Base-by-base conservation (phyloP, 2,888 invertebrate genomes). In the Andrena flavipes region DNA sequence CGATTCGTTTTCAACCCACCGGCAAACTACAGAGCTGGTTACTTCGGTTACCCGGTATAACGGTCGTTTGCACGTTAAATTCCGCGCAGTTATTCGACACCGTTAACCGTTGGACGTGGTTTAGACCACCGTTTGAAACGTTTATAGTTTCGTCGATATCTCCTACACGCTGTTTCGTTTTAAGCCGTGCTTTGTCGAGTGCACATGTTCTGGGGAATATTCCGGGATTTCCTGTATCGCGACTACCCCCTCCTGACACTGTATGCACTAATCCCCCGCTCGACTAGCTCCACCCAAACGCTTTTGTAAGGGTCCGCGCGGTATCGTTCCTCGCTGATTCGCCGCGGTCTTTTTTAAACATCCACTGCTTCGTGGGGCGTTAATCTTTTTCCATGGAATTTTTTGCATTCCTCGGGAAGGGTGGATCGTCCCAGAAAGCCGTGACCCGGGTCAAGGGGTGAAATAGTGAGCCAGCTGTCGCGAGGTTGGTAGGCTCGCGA, bases 91-190 rank as follows among this genome's bases (percentile, higher is more conserved):
- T 49, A 35, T 35, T 10, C 30, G 29, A 54, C n/a, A 42, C 51
- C 33, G 56, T 64, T 23, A 54, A 69, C 35, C 30, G 64, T 10
- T 76, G 10, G 20, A 13, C 26, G 51, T 51, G 56, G 30, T 63
- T 78, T 33, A 48, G n/a, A 56, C 26, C 56, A 56, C 3, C 56
- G 56, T 29, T 23, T 13, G 30, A 35, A 56, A 35, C 26, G 26
- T 33, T 35, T 26, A 35, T 6, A 26, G 69, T 42, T 59, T 29
- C n/a, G 26, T 26, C 26, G 23, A 35, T 59, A 35, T 48, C 42
- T 23, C 26, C 54, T 29, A 20, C 26, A 56, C 65, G 16, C 42
- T 26, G 42, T 35, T 42, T 13, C 29, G 23, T 20, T 20, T 20
- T 3, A 42, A 42, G 20, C 16, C 2, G n/a, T 13, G 62, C 51